Evolutionary conservation across 1,140 invertebrate genomes (phyloP).

Genomic region (Hypsibius dujardini): DNA sequence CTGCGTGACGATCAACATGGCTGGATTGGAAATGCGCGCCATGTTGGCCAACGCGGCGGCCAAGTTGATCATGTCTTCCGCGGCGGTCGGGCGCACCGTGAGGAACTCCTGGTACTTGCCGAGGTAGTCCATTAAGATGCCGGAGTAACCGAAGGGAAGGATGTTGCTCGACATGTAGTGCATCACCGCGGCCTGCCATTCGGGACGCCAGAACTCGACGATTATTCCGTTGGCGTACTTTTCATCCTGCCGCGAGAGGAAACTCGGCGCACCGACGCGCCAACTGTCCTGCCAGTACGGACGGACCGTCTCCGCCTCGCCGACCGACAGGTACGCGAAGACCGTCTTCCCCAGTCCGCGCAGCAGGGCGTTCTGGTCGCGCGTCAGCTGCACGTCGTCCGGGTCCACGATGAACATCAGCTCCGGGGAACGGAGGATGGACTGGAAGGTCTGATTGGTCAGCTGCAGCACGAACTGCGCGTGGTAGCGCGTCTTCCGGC

Average conservation of each 20-base stretch:
- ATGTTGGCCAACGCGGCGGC: background rate
- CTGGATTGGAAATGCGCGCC: background rate
- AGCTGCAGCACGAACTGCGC: background rate
- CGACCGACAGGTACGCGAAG: background rate
- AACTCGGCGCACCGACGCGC: background rate
- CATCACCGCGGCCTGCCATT: background rate
- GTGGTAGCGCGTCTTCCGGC: background rate
- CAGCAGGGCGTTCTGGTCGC: background rate
- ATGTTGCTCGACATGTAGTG: background rate
- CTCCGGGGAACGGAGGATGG: background rate
- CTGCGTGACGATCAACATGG: background rate
- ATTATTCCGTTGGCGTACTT: background rate
- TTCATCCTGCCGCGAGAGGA: background rate
- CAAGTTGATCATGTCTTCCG: background rate
- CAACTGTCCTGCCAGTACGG: background rate
- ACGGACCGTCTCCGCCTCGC: background rate
- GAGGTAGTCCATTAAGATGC: background rate
- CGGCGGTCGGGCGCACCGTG: background rate
- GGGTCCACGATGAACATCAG: background rate
- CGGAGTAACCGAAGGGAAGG: background rate
- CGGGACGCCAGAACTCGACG: background rate
- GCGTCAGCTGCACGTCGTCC: background rate
- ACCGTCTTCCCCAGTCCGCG: background rate
- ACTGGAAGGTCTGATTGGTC: background rate
- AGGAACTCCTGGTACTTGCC: background rate